Evolutionary conservation across 2,113 vertebrate species (phyloP).

Genomic region (Macaca fascicularis): DNA sequence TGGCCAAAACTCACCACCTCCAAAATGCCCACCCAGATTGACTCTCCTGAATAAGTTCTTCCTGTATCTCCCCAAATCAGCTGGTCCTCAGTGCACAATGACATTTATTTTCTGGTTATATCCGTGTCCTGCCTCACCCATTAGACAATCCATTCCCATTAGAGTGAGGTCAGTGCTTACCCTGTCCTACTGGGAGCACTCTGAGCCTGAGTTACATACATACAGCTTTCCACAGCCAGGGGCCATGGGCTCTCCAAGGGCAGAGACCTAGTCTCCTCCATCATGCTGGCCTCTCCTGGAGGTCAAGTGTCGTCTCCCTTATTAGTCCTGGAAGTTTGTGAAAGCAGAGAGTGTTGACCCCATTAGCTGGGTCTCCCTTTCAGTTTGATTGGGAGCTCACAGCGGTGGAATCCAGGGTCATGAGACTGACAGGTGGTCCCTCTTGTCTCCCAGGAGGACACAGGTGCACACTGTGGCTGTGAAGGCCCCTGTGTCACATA

Average conservation of each 20-base stretch:
- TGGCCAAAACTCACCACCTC: neutral
- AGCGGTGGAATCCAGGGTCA: no score
- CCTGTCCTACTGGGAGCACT: neutral
- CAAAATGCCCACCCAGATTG: neutral
- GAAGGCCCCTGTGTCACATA: neutral
- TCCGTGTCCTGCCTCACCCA: fast-evolving
- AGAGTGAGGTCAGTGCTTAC: neutral
- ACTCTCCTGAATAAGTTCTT: neutral
- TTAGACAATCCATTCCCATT: neutral
- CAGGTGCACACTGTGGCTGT: neutral
- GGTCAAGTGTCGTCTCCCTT: neutral
- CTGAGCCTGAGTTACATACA: no score
- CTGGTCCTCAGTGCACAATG: neutral
- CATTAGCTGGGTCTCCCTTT: neutral
- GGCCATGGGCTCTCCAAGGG: no score
- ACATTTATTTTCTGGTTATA: neutral
- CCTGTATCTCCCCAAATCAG: neutral
- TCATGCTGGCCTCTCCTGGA: neutral
- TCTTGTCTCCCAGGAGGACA: neutral
- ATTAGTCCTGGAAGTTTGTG: neutral
- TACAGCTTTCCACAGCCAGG: neutral
- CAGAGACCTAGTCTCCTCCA: neutral
- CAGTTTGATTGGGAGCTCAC: no score
- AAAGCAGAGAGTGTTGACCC: neutral
- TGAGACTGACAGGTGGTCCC: no score